Percentiles rank a stretch among this genome's conserved stretches.
These are phyloP conservation scores for Pachyramphus minor DNA, from an alignment of 2,113 vertebrate genomes.

Conservation along the genomic window DNA sequence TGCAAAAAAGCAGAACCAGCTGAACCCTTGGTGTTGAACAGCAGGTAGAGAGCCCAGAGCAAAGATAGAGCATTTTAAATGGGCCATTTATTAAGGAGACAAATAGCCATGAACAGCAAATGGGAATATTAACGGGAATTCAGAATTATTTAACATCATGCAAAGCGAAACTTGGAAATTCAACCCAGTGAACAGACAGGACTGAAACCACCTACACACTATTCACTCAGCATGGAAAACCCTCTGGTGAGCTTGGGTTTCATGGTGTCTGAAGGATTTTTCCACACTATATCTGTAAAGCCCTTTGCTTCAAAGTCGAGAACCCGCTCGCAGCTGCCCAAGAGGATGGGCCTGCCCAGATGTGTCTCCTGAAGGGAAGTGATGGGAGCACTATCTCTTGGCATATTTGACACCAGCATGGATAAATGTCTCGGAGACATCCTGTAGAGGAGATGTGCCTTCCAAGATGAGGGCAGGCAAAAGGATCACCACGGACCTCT, in stretches of 20 bases:
- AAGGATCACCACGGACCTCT: background rate
- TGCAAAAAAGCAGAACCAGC: background rate
- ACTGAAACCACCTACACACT: background rate
- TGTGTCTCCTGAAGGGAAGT: background rate
- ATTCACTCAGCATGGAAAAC: background rate
- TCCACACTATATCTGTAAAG: background rate
- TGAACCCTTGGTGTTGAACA: background rate
- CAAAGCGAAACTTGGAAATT: background rate
- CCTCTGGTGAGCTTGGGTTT: background rate
- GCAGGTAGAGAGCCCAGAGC: background rate
- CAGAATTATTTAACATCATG: background rate
- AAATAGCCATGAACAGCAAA: background rate
- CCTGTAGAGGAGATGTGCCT: background rate
- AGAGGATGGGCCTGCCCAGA: background rate
- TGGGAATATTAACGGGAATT: background rate
- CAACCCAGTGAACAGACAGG: background rate
- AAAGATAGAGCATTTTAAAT: background rate
- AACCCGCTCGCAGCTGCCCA: background rate
- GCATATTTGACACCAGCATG: background rate
- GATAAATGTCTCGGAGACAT: conserved; percentile 11
- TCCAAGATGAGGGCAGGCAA: background rate
- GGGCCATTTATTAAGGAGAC: background rate
- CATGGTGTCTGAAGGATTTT: background rate
- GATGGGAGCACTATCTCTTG: background rate
- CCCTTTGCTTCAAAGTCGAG: background rate